A percentile compares a stretch with the other conserved stretches of the same genome.
Evolutionary conservation across 1,140 invertebrate species (phyloP).

Genomic region (Rhyzopertha dominica): DNA sequence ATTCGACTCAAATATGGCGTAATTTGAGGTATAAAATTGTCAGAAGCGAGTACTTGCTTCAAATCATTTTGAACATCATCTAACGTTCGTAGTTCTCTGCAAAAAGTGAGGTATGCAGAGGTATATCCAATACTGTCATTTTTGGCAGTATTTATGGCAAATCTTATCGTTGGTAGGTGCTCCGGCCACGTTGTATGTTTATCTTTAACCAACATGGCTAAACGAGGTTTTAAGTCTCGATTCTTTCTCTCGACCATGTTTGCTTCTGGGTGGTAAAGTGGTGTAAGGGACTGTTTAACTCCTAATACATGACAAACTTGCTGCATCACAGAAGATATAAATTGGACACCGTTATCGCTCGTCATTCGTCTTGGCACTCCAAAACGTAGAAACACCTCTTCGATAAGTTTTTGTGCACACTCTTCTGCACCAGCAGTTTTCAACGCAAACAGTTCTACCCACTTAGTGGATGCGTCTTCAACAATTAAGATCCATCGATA

Average conservation of each 20-base stretch:
- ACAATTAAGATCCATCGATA: slow-evolving; percentile 29
- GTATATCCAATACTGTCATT: no score
- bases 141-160: no score
- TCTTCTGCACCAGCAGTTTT: slow-evolving; percentile 29
- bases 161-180: no score
- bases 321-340: slow-evolving; percentile 37
- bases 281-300: slow-evolving; percentile 24
- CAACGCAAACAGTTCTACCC: slow-evolving; percentile 24
- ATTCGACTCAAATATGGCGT: no score
- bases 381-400: slow-evolving; percentile 43
- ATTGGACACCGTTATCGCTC: slow-evolving; percentile 43
- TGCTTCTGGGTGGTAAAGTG: slow-evolving; percentile 40
- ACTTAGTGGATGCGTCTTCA: slow-evolving; percentile 22
- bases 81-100: no score
- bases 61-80: no score
- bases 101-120: no score
- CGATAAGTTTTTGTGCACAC: slow-evolving; percentile 32
- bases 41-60: no score
- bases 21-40: no score
- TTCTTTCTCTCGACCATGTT: slow-evolving; percentile 45
- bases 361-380: slow-evolving; percentile 37
- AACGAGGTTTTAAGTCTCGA: slow-evolving; percentile 40
- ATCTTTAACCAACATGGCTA: slow-evolving; percentile 39
- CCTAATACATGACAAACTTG: slow-evolving; percentile 16
- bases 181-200: no score